These are phyloP conservation scores for Tapirus indicus DNA, from an alignment of 2,797 vertebrate genomes.

Conservation along the genomic window DNA sequence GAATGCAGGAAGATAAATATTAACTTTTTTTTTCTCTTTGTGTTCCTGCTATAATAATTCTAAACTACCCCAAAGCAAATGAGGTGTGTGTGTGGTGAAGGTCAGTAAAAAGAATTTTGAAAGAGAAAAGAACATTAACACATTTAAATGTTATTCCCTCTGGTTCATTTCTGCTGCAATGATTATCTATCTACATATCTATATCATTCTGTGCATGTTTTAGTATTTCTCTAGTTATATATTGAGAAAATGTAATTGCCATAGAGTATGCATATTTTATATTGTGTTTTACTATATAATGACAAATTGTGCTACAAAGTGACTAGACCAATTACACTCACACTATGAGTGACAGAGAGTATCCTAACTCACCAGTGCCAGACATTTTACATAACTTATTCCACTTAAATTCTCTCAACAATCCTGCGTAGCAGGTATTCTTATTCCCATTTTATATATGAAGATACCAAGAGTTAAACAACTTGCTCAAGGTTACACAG, in stretches of 20 bases:
- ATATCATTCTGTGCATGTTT: background rate
- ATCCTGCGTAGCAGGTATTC: background rate
- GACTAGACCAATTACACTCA: background rate
- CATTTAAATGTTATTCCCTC: background rate
- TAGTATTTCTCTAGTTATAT: constrained; percentile 42
- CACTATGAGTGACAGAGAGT: background rate
- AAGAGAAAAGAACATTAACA: constrained; percentile 49
- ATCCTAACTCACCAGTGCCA: background rate
- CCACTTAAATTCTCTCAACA: background rate
- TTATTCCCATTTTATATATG: background rate
- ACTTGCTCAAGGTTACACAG: background rate
- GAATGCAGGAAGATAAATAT: constrained; percentile 2
- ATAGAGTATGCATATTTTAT: constrained; percentile 7
- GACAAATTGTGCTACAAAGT: background rate
- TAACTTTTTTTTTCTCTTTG: constrained; percentile 31
- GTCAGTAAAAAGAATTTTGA: constrained; percentile 34
- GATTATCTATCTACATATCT: background rate
- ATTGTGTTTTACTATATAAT: background rate
- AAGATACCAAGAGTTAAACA: background rate
- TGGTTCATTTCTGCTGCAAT: constrained; percentile 7
- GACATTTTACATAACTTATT: background rate
- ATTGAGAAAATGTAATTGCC: constrained; percentile 14
- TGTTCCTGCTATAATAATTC: constrained; percentile 35
- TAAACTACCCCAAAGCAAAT: background rate
- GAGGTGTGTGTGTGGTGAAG: background rate